Percentiles rank a stretch among this genome's conserved stretches.
These are phyloP conservation scores for Metalampra italica DNA, from an alignment of 2,888 invertebrate species.

Conservation along the genomic window DNA sequence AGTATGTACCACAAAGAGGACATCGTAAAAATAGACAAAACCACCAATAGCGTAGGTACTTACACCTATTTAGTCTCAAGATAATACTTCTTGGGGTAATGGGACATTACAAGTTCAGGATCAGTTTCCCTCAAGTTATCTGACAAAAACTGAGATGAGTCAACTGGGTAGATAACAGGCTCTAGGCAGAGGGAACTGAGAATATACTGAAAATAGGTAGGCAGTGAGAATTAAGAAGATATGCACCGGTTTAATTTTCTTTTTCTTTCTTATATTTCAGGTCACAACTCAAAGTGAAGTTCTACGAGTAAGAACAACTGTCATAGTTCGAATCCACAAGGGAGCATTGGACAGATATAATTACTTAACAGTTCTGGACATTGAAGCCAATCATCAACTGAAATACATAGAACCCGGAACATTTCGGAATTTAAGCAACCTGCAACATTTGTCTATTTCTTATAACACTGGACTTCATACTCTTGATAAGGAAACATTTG, in stretches of 20 bases:
- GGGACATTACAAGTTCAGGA: too few relatives aligned
- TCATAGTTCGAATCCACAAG: constrained; percentile 54
- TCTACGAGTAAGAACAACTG: constrained; percentile 70
- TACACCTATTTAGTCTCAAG: too few relatives aligned
- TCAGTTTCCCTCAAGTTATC: too few relatives aligned
- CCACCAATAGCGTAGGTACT: too few relatives aligned
- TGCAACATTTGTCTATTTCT: constrained; percentile 75
- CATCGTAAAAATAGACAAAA: too few relatives aligned
- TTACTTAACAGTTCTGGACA: constrained; percentile 60
- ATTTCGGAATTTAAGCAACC: constrained; percentile 64
- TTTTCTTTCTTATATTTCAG: constrained; percentile 33
- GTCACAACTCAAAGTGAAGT: constrained; percentile 49
- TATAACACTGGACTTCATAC: constrained; percentile 67
- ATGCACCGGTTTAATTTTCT: neutral
- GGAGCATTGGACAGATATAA: constrained; percentile 59
- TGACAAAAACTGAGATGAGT: too few relatives aligned
- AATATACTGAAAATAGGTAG: too few relatives aligned
- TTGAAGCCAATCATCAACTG: constrained; percentile 77
- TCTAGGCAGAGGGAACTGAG: too few relatives aligned
- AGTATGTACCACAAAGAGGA: too few relatives aligned
- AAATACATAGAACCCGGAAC: constrained; percentile 62
- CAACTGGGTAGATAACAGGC: too few relatives aligned
- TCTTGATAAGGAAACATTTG: constrained; percentile 65
- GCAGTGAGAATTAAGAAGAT: too few relatives aligned
- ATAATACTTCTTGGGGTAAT: too few relatives aligned